Evolutionary conservation across 53 echinoderm and acorn worm species (phyloP).

Genomic region (Temnopleurus reevesii): DNA sequence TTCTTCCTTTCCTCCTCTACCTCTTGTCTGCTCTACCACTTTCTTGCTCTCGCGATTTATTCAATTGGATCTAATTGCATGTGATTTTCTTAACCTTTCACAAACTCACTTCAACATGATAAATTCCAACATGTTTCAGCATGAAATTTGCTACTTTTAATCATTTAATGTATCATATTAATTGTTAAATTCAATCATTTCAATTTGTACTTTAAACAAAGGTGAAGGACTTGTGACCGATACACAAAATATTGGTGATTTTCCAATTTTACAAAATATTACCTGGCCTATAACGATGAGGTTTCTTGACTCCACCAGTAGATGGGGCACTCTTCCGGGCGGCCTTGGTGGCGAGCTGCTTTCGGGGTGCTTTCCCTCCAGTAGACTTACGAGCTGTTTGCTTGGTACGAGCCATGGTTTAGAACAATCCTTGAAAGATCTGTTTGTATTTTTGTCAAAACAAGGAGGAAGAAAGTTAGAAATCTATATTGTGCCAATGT

Average conservation of each 20-base stretch:
- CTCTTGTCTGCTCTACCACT: too few relatives aligned
- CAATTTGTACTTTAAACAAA: too few relatives aligned
- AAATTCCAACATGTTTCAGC: too few relatives aligned
- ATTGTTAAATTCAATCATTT: not conserved
- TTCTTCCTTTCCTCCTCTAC: too few relatives aligned
- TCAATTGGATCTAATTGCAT: too few relatives aligned
- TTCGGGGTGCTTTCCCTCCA: conserved; percentile 95
- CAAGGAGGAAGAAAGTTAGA: not conserved
- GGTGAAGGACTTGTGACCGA: not conserved
- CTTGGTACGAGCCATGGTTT: conserved; percentile 94
- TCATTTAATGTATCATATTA: not conserved
- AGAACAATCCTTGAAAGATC: not conserved
- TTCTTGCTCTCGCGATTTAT: too few relatives aligned
- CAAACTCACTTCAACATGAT: too few relatives aligned
- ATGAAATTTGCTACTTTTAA: too few relatives aligned
- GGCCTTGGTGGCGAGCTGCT: conserved; percentile 97
- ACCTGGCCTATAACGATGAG: conserved; percentile 98
- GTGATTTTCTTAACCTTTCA: too few relatives aligned
- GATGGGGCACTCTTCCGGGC: conserved; percentile 95
- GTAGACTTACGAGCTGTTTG: conserved; percentile 97
- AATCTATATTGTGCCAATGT: not conserved
- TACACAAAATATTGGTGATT: not conserved
- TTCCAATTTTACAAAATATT: not conserved
- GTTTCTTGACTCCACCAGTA: conserved; percentile 97
- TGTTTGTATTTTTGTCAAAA: not conserved